Evolutionary conservation across 2,113 vertebrate genomes (phyloP).

Genomic region (Macroglossus sobrinus): DNA sequence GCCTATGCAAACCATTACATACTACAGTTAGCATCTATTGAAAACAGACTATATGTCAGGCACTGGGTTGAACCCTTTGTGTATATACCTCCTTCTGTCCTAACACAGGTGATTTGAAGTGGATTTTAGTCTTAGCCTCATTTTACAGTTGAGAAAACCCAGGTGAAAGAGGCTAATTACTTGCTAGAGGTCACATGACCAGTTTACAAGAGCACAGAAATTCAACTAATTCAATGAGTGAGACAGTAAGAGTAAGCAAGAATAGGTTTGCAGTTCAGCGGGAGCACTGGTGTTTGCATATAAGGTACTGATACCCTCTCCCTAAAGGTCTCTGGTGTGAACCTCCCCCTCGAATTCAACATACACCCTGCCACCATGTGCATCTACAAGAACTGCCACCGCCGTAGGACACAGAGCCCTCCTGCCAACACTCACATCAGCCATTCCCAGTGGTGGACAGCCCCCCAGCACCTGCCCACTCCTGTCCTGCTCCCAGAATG

Average conservation of each 20-base stretch:
- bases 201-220: background rate
- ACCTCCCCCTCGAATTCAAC: background rate
- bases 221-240: background rate
- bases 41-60: accelerated
- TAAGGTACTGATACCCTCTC: background rate
- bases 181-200: background rate
- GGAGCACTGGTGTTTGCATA: background rate
- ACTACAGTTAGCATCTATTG: background rate
- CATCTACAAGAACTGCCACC: background rate
- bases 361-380: accelerated
- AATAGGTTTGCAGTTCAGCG: background rate
- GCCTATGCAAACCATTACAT: background rate
- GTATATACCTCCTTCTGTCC: background rate
- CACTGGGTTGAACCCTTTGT: background rate
- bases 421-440: accelerated
- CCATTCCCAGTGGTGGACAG: background rate
- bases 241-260: background rate
- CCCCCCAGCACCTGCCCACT: accelerated
- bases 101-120: background rate
- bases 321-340: background rate
- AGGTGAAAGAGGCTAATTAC: background rate
- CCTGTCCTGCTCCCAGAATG: background rate
- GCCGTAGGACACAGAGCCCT: background rate
- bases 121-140: background rate
- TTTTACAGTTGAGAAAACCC: background rate